These are phyloP conservation scores for Asbolus verrucosus DNA, from an alignment of 1,140 invertebrate genomes.

Conservation along the genomic window DNA sequence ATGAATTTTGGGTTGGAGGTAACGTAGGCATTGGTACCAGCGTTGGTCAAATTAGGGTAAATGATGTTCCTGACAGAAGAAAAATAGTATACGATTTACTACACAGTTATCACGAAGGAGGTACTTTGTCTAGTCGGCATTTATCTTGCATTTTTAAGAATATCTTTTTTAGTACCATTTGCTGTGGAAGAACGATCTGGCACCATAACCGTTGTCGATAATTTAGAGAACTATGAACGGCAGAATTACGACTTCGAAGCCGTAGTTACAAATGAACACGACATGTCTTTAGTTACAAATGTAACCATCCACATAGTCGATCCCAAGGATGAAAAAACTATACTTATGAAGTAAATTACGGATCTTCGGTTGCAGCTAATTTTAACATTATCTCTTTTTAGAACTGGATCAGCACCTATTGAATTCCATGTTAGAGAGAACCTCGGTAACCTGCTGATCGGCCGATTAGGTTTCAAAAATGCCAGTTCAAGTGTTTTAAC, in stretches of 20 bases:
- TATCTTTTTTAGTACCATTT: slow-evolving; percentile 80
- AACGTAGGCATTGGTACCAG: slow-evolving; percentile 86
- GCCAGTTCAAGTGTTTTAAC: slow-evolving; percentile 68
- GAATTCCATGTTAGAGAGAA: slow-evolving; percentile 86
- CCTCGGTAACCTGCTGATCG: slow-evolving; percentile 78
- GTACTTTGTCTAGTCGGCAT: too few relatives aligned
- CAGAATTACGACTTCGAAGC: slow-evolving; percentile 84
- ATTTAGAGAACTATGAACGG: slow-evolving; percentile 76
- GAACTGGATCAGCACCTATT: slow-evolving; percentile 73
- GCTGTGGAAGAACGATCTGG: slow-evolving; percentile 90
- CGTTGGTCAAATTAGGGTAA: slow-evolving; percentile 85
- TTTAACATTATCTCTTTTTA: slow-evolving; percentile 58
- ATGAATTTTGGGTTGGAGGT: slow-evolving; percentile 90
- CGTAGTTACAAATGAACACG: slow-evolving; percentile 76
- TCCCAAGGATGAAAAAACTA: slow-evolving; percentile 75
- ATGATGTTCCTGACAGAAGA: slow-evolving; percentile 75
- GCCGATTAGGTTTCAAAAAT: slow-evolving; percentile 76
- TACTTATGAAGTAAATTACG: slow-evolving; percentile 75
- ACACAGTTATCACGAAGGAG: slow-evolving; percentile 85
- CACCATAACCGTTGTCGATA: slow-evolving; percentile 85
- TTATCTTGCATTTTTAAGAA: too few relatives aligned
- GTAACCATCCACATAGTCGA: slow-evolving; percentile 86
- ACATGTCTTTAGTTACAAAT: slow-evolving; percentile 80
- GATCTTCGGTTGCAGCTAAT: background rate
- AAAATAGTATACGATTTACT: slow-evolving; percentile 81